These are phyloP conservation scores for Peromyscus nudipes DNA, from an alignment of 2,797 vertebrate species.

Conservation along the genomic window DNA sequence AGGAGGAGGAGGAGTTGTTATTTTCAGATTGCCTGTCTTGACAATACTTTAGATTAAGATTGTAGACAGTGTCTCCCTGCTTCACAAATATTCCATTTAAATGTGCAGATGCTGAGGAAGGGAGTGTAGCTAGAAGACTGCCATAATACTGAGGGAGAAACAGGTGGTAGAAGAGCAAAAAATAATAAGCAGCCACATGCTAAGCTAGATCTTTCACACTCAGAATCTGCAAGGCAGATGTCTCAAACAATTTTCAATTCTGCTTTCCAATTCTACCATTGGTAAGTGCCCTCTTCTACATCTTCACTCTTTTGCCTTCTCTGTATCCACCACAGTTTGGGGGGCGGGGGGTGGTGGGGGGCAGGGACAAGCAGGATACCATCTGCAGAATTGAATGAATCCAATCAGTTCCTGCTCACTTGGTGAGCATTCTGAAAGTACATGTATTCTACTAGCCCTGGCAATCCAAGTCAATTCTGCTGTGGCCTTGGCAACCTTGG, in stretches of 20 bases:
- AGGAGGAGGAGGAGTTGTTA: neutral
- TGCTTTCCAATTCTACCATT: neutral
- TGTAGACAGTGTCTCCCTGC: neutral
- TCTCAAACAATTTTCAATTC: neutral
- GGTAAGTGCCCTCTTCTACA: neutral
- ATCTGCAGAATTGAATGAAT: neutral
- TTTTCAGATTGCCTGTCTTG: neutral
- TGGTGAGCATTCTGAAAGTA: neutral
- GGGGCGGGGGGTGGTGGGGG: neutral
- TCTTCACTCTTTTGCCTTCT: too few species aligned
- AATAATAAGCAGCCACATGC: neutral
- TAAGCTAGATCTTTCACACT: neutral
- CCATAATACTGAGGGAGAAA: constrained; percentile 8
- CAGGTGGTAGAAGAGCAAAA: neutral
- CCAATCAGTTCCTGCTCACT: too few species aligned
- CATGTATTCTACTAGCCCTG: neutral
- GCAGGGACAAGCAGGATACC: neutral
- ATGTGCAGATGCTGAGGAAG: neutral
- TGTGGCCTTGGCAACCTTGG: neutral
- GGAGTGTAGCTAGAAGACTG: neutral
- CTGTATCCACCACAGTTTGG: neutral
- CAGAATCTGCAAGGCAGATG: neutral
- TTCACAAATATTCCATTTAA: neutral
- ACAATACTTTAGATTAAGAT: neutral
- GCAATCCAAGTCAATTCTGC: neutral